A percentile compares a stretch with the other conserved stretches of the same genome.
These are phyloP conservation scores for Mythimna ferrago DNA, from an alignment of 2,888 invertebrate genomes.

Conservation along the genomic window DNA sequence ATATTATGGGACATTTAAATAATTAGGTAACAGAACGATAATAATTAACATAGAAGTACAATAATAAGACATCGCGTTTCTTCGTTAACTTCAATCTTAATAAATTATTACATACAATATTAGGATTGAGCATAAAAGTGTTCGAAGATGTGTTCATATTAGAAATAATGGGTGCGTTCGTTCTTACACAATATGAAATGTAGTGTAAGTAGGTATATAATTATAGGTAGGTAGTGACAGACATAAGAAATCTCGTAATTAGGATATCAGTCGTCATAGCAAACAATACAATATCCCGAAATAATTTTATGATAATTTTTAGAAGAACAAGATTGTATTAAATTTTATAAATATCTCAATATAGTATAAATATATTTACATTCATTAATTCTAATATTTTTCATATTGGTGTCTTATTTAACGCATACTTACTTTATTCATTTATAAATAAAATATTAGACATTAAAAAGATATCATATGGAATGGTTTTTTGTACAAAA, in stretches of 20 bases:
- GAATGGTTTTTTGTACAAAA: constrained; percentile 91
- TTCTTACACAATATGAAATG: constrained; percentile 77
- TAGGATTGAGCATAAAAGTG: constrained; percentile 75
- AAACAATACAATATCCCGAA: constrained; percentile 82
- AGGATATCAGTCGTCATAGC: constrained; percentile 80
- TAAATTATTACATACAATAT: constrained; percentile 64
- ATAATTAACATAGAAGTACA: constrained; percentile 50
- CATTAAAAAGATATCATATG: constrained; percentile 86
- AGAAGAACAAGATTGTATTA: constrained; percentile 90
- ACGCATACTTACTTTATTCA: constrained; percentile 85
- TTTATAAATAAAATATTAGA: constrained; percentile 87
- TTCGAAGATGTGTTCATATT: constrained; percentile 71
- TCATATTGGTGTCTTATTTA: constrained; percentile 90
- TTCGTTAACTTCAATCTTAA: constrained; percentile 62
- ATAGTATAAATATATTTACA: constrained; percentile 91
- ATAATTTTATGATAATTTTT: constrained; percentile 84
- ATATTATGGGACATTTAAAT: constrained; percentile 46
- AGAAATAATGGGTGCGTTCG: constrained; percentile 78
- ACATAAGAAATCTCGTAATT: constrained; percentile 74
- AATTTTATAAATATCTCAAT: constrained; percentile 90
- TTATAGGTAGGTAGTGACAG: constrained; percentile 75
- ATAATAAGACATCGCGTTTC: constrained; percentile 50
- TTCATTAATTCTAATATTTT: constrained; percentile 85
- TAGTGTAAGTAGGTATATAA: constrained; percentile 72
- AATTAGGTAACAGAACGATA: constrained; percentile 45